Percentiles rank a stretch among this genome's conserved stretches.
Evolutionary conservation across 2,797 vertebrate species (phyloP).

Genomic region (Ataeniobius toweri): DNA sequence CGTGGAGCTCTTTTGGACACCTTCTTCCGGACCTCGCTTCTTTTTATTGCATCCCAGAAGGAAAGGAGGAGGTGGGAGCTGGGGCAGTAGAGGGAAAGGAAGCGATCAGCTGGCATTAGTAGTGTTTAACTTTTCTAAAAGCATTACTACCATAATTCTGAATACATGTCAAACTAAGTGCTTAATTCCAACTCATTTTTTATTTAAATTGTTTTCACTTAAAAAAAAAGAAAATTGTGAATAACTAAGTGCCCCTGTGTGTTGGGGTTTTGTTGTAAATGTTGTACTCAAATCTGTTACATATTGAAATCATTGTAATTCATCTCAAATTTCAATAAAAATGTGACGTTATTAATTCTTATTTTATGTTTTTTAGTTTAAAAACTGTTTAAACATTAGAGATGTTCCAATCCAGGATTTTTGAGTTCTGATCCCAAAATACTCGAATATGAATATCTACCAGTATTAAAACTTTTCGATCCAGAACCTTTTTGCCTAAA

Average conservation of each 20-base stretch:
- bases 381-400: background rate
- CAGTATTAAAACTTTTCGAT: too few relatives aligned
- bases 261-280: slow-evolving; percentile 33
- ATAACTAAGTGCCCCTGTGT: slow-evolving; percentile 1
- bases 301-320: slow-evolving; percentile 55
- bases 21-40: slow-evolving; percentile 37
- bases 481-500: too few relatives aligned
- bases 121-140: slow-evolving; percentile 21
- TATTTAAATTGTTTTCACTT: slow-evolving; percentile 15
- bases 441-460: background rate
- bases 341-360: background rate
- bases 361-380: slow-evolving; percentile 6
- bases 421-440: background rate
- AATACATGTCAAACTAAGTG: slow-evolving; percentile 5
- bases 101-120: slow-evolving; percentile 63
- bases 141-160: slow-evolving; percentile 26
- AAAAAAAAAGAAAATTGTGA: background rate
- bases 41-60: slow-evolving; percentile 66
- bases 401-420: too few relatives aligned
- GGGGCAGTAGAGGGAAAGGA: slow-evolving; percentile 45
- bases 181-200: slow-evolving; percentile 20
- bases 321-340: slow-evolving; percentile 44
- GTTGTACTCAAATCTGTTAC: slow-evolving; percentile 26
- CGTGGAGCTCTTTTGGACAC: slow-evolving; percentile 69
- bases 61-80: slow-evolving; percentile 35